Percentiles rank a stretch among this genome's conserved stretches.
These are phyloP conservation scores for Brachionus rotundiformis DNA, from an alignment of 1,140 invertebrate species.

Conservation along the genomic window DNA sequence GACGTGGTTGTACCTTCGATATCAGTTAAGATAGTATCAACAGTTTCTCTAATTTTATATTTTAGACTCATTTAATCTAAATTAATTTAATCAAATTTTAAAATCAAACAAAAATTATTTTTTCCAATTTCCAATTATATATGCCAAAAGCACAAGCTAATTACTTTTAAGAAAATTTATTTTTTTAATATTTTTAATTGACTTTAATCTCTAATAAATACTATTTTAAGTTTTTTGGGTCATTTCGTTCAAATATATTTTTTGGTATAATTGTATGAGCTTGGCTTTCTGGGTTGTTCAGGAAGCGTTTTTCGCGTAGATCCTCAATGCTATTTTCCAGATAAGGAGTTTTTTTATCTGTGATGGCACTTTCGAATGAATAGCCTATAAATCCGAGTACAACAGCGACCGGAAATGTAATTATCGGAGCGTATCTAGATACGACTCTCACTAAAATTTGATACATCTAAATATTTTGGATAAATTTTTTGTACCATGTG, in stretches of 20 bases:
- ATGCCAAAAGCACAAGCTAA: not conserved
- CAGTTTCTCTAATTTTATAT: not conserved
- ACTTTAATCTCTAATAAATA: not conserved
- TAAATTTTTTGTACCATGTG: not conserved
- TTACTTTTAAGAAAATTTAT: not conserved
- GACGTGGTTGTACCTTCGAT: constrained; percentile 50
- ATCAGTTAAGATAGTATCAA: constrained; percentile 39
- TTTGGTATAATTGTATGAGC: constrained; percentile 7
- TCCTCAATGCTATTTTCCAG: not conserved
- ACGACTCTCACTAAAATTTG: constrained; percentile 38
- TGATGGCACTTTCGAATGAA: constrained; percentile 11
- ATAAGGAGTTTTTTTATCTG: constrained; percentile 33
- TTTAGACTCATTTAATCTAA: not conserved
- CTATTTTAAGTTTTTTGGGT: constrained; percentile 37
- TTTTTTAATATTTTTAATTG: not conserved
- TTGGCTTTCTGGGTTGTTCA: not conserved
- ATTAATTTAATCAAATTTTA: not conserved
- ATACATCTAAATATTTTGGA: constrained; percentile 24
- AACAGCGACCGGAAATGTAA: constrained; percentile 51
- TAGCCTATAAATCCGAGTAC: constrained; percentile 49
- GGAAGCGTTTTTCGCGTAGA: constrained; percentile 18
- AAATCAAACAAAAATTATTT: not conserved
- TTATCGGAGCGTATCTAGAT: constrained; percentile 44
- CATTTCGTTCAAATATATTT: constrained; percentile 45
- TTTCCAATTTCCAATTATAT: not conserved